Evolutionary conservation across 2,797 vertebrate species (phyloP).

Genomic region (Sebastes miniatus): DNA sequence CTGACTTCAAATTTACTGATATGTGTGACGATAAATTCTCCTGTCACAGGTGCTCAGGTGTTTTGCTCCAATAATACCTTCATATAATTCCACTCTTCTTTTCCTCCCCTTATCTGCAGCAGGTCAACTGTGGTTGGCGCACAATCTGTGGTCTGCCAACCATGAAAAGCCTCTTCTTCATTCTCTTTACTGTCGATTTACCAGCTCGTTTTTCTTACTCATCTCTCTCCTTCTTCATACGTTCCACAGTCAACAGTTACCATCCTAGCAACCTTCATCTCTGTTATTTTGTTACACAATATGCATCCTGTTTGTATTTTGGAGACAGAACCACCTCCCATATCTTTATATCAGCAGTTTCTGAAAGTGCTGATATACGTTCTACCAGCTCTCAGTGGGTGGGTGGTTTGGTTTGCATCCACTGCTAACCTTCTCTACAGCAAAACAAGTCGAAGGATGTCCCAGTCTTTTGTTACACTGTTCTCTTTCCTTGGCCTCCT

Average conservation of each 20-base stretch:
- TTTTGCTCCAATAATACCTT: not conserved
- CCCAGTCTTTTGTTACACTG: not conserved
- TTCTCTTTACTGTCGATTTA: not conserved
- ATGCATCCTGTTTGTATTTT: constrained; percentile 34
- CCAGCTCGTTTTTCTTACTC: not conserved
- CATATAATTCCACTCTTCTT: not conserved
- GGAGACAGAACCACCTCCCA: constrained; percentile 8
- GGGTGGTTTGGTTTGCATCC: constrained; percentile 17
- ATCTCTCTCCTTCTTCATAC: not conserved
- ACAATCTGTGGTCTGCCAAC: constrained; percentile 30
- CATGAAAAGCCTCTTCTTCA: not conserved
- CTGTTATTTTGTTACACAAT: constrained; percentile 1
- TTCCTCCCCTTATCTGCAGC: constrained; percentile 15
- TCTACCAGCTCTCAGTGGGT: constrained; percentile 39
- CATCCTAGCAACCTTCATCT: not conserved
- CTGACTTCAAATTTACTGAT: not conserved
- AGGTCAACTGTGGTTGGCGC: constrained; percentile 29
- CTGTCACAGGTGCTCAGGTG: not conserved
- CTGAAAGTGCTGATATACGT: constrained; percentile 39
- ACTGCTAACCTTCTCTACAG: not conserved
- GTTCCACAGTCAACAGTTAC: not conserved
- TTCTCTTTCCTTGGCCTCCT: not conserved
- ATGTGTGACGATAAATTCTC: not conserved
- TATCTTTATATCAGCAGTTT: constrained; percentile 40
- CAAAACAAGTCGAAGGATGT: not conserved